phyloP scores from a whole-genome alignment of 92 coral and sea anemone species.

The Nematostella vectensis region DNA sequence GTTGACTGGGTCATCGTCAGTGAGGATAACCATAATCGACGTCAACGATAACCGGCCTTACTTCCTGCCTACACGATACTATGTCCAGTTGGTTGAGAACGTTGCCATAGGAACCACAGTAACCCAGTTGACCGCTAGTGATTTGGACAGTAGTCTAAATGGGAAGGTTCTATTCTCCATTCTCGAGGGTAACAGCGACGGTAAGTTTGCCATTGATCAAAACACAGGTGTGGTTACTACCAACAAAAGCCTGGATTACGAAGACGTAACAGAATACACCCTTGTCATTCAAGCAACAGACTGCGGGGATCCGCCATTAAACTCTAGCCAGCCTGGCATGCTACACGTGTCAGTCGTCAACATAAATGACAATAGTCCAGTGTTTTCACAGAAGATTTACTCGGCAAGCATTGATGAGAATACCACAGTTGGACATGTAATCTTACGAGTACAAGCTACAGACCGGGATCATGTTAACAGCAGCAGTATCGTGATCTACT shows the following conservation, averaged over 20 bases:
- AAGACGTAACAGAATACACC: constrained; percentile 10
- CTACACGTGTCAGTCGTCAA: constrained; percentile 22
- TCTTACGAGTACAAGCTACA: constrained; percentile 29
- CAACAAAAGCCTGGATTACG: constrained; percentile 16
- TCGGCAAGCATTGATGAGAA: constrained; percentile 23
- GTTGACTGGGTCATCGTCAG: constrained; percentile 19
- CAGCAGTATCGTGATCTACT: constrained; percentile 8
- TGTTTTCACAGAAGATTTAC: constrained; percentile 24
- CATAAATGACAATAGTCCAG: constrained; percentile 28
- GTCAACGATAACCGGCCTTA: constrained; percentile 42
- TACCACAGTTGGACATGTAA: constrained; percentile 15
- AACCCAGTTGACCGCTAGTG: background rate
- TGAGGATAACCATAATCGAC: constrained; percentile 29
- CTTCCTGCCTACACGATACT: constrained; percentile 8
- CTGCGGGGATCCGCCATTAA: constrained; percentile 21
- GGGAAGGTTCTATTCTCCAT: background rate
- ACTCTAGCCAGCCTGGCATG: constrained; percentile 9
- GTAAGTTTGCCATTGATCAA: constrained; percentile 18
- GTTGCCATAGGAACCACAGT: background rate
- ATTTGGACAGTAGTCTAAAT: constrained; percentile 5
- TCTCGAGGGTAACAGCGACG: constrained; percentile 26
- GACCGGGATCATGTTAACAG: constrained; percentile 17
- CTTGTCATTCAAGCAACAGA: constrained; percentile 27
- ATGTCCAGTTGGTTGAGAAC: background rate
- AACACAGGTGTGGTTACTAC: constrained; percentile 17